Conservation (phyloP, 2,113 vertebrate species). For the Lasiurus cinereus region DNA sequence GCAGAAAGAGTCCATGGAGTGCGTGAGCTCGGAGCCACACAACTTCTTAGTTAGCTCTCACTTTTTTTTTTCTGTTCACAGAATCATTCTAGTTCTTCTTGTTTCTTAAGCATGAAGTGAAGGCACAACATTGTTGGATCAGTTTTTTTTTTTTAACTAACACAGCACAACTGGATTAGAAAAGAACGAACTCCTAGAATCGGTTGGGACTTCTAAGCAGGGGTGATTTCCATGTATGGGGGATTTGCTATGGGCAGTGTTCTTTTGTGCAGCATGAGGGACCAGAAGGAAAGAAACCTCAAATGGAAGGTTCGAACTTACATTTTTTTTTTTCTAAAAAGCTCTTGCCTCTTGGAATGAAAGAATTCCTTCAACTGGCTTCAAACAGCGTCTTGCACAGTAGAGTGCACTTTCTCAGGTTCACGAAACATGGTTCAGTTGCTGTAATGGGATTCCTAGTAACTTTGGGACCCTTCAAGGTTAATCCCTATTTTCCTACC, state of each 20-base stretch:
- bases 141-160: not conserved
- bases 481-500: not conserved
- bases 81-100: not conserved
- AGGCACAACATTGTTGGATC: not conserved
- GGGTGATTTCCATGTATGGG: not conserved
- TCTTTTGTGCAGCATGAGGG: not conserved
- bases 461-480: not conserved
- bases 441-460: conserved; percentile 2
- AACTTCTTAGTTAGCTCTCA: conserved; percentile 39
- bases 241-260: not conserved
- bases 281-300: not conserved
- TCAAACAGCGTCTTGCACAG: conserved; percentile 3
- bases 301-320: conserved; percentile 51
- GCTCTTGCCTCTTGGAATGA: not conserved
- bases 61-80: not conserved
- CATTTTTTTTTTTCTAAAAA: conserved; percentile 21
- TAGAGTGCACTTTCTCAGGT: not conserved
- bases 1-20: not conserved
- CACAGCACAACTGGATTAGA: not conserved
- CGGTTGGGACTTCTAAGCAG: conserved; percentile 16
- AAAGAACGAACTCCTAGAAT: not conserved
- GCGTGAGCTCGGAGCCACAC: not conserved
- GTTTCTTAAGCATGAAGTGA: conserved; percentile 30
- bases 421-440: conserved; percentile 36
- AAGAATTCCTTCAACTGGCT: conserved; percentile 53